These are phyloP conservation scores for Mylabris phalerata DNA, from an alignment of 1,140 invertebrate species.

Conservation along the genomic window DNA sequence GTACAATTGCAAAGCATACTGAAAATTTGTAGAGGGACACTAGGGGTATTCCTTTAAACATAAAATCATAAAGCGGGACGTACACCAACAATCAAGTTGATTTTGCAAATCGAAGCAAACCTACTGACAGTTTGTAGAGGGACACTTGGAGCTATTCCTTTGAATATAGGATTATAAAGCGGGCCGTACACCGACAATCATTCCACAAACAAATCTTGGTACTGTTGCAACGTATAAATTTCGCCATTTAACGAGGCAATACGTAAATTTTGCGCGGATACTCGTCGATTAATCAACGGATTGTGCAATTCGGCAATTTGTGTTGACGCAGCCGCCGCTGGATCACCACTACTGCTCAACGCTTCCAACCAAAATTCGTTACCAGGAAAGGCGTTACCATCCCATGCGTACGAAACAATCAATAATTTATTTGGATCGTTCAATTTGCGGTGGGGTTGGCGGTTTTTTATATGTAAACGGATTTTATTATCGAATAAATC, in stretches of 20 bases:
- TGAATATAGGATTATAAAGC: too few relatives aligned
- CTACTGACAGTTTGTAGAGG: too few relatives aligned
- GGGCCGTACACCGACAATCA: too few relatives aligned
- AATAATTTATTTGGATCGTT: constrained; percentile 45
- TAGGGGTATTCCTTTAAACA: too few relatives aligned
- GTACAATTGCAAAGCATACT: too few relatives aligned
- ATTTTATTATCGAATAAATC: constrained; percentile 31
- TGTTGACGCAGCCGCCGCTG: constrained; percentile 54
- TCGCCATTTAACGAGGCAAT: constrained; percentile 19
- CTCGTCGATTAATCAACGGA: constrained; percentile 45
- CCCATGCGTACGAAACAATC: constrained; percentile 60
- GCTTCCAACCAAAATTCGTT: constrained; percentile 50
- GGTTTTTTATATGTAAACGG: constrained; percentile 41
- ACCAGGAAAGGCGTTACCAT: constrained; percentile 59
- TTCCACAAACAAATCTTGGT: neutral
- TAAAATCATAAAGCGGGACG: too few relatives aligned
- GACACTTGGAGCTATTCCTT: too few relatives aligned
- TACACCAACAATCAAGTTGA: too few relatives aligned
- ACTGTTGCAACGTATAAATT: constrained; percentile 13
- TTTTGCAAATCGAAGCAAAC: too few relatives aligned
- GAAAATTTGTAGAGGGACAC: too few relatives aligned
- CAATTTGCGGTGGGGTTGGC: constrained; percentile 43
- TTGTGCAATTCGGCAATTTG: constrained; percentile 54
- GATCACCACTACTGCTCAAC: constrained; percentile 50
- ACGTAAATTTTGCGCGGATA: constrained; percentile 23